A percentile compares a stretch with the other conserved stretches of the same genome.
Evolutionary conservation across 1,140 invertebrate genomes (phyloP).

Genomic region (Lanistes nyassanus): DNA sequence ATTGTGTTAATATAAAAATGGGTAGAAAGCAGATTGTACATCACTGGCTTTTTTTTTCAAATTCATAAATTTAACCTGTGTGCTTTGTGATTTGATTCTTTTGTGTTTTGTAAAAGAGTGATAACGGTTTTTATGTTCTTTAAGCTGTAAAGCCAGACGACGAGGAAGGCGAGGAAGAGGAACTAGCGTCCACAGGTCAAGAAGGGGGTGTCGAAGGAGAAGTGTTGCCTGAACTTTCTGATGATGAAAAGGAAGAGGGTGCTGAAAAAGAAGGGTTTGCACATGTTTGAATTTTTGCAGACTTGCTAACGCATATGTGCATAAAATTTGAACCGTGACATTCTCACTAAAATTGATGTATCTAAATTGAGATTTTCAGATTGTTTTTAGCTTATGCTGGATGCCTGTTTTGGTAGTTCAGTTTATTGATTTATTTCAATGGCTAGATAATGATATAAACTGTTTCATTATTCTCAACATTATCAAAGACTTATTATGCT

Average conservation of each 20-base stretch:
- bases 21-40: no score
- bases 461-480: slow-evolving; percentile 3
- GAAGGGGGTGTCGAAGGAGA: slow-evolving; percentile 25
- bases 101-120: not conserved
- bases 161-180: slow-evolving; percentile 32
- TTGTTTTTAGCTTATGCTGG: no score
- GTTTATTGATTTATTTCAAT: no score
- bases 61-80: slow-evolving; percentile 2
- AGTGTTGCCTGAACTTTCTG: slow-evolving; percentile 41
- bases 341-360: no score
- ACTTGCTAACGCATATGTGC: no score
- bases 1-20: no score
- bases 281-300: no score
- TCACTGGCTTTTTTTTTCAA: not conserved
- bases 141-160: slow-evolving; percentile 44
- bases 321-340: no score
- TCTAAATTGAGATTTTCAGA: no score
- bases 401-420: no score
- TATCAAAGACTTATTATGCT: not conserved
- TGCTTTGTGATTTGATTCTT: not conserved
- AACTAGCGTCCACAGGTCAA: slow-evolving; percentile 23
- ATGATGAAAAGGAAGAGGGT: slow-evolving; percentile 56
- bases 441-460: no score
- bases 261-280: slow-evolving; percentile 33
- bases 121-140: not conserved